phyloP scores from a whole-genome alignment of 1,140 invertebrate species.

The Chironomus striatipennis region DNA sequence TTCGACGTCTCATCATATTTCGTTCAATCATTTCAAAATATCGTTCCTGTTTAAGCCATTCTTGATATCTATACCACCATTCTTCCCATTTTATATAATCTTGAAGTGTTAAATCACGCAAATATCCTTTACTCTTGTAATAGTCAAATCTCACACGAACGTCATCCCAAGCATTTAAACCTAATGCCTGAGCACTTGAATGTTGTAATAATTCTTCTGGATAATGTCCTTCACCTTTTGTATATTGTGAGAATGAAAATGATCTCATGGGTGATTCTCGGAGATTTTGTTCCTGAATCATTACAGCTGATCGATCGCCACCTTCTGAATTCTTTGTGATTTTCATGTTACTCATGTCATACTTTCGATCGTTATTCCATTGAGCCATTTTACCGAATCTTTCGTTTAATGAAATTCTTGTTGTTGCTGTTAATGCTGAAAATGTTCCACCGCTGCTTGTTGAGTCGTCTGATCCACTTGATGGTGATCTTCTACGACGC shows the following conservation, averaged over 20 bases:
- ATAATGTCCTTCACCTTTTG: conserved; percentile 54
- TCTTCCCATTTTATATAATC: conserved; percentile 89
- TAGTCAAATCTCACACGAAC: conserved; percentile 74
- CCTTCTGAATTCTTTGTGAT: conserved; percentile 63
- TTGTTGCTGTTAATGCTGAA: conserved; percentile 39
- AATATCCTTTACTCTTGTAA: conserved; percentile 76
- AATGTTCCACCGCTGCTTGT: conserved; percentile 36
- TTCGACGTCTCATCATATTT: conserved; percentile 39
- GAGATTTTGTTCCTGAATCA: conserved; percentile 51
- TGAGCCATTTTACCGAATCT: conserved; percentile 85
- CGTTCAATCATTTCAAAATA: conserved; percentile 69
- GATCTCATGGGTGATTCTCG: conserved; percentile 38
- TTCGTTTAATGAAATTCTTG: conserved; percentile 60
- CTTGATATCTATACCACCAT: conserved; percentile 89
- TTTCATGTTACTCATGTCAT: conserved; percentile 74
- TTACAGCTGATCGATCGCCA: conserved; percentile 46
- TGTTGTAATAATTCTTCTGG: conserved; percentile 55
- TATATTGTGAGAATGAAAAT: conserved; percentile 56
- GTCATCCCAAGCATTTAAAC: conserved; percentile 73
- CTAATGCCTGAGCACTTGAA: conserved; percentile 57
- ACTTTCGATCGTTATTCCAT: conserved; percentile 67
- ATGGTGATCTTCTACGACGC: conserved; percentile 36
- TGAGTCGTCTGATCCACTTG: conserved; percentile 39
- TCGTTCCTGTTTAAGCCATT: conserved; percentile 77
- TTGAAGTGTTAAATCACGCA: conserved; percentile 50